Evolutionary conservation across 2,113 vertebrate species (phyloP).

Genomic region (Perca schrenkii): DNA sequence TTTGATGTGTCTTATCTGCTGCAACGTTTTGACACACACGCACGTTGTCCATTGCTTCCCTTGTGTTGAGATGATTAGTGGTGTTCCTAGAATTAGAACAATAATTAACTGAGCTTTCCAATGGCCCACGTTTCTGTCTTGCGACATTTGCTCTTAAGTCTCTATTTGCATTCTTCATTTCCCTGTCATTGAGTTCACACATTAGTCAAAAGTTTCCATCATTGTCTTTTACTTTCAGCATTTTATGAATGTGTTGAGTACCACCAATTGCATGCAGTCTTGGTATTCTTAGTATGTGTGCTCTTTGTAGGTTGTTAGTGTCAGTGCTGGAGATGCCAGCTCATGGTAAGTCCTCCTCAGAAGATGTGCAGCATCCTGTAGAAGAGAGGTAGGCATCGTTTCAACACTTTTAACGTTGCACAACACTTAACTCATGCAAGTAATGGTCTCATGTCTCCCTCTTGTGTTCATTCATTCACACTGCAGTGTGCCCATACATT

Average conservation of each 20-base stretch:
- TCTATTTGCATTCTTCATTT: conserved; percentile 11
- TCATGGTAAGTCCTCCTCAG: conserved; percentile 67
- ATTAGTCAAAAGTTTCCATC: neutral
- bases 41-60: conserved; percentile 6
- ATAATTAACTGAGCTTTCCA: conserved; percentile 7
- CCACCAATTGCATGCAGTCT: conserved; percentile 20
- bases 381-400: conserved; percentile 40
- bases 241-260: conserved; percentile 8
- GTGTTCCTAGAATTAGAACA: neutral
- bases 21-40: too few relatives aligned
- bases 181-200: conserved; percentile 4
- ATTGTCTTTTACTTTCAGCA: neutral
- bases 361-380: conserved; percentile 30
- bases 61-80: neutral
- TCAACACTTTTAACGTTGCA: neutral
- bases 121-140: conserved; percentile 1
- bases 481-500: neutral
- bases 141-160: neutral
- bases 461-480: neutral
- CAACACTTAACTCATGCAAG: neutral
- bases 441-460: neutral
- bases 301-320: conserved; percentile 79
- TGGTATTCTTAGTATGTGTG: conserved; percentile 76
- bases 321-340: conserved; percentile 45
- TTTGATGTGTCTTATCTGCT: neutral